Percentiles rank a stretch among this genome's conserved stretches.
Conservation (phyloP, 2,113 vertebrate genomes). For the Taurulus bubalis region DNA sequence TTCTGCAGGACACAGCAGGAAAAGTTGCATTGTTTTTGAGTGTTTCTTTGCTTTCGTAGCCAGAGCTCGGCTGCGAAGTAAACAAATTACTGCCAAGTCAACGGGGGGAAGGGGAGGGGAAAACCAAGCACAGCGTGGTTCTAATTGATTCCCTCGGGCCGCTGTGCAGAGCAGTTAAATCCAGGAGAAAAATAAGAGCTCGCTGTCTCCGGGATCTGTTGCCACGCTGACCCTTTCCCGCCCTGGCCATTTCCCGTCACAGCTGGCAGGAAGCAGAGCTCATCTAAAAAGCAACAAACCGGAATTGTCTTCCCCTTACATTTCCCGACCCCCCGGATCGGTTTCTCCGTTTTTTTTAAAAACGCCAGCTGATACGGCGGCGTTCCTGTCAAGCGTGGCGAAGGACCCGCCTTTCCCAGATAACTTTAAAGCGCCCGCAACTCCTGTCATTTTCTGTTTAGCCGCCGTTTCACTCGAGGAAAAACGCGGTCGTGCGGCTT, state of each 20-base stretch:
- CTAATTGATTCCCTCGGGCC: slow-evolving; percentile 52
- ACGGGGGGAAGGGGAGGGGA: slow-evolving; percentile 31
- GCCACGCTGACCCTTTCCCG: slow-evolving; percentile 23
- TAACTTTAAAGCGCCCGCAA: slow-evolving; percentile 60
- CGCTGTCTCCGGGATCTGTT: slow-evolving; percentile 47
- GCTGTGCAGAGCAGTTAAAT: slow-evolving; percentile 54
- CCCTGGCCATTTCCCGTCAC: neutral
- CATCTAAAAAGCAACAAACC: neutral
- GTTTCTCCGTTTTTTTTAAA: slow-evolving; percentile 9
- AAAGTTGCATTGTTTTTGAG: slow-evolving; percentile 8
- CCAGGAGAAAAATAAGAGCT: slow-evolving; percentile 53
- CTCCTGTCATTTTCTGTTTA: slow-evolving; percentile 67
- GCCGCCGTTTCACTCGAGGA: slow-evolving; percentile 58
- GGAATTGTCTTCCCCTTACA: neutral
- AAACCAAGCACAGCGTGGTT: slow-evolving; percentile 25
- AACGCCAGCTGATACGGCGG: slow-evolving; percentile 10
- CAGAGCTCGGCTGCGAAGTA: slow-evolving; percentile 66
- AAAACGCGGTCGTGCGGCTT: slow-evolving; percentile 46
- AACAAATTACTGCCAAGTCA: slow-evolving; percentile 71
- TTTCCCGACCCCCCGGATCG: slow-evolving; percentile 1
- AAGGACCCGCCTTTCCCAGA: slow-evolving; percentile 48
- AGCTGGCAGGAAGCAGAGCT: slow-evolving; percentile 22
- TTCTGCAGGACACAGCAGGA: neutral
- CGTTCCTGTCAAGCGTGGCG: slow-evolving; percentile 10
- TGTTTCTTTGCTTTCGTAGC: slow-evolving; percentile 13